Evolutionary conservation across 2,888 invertebrate species (phyloP), one percentile per base, ranked within the genome.

Genomic region (Carpatolechia fugitivella): DNA sequence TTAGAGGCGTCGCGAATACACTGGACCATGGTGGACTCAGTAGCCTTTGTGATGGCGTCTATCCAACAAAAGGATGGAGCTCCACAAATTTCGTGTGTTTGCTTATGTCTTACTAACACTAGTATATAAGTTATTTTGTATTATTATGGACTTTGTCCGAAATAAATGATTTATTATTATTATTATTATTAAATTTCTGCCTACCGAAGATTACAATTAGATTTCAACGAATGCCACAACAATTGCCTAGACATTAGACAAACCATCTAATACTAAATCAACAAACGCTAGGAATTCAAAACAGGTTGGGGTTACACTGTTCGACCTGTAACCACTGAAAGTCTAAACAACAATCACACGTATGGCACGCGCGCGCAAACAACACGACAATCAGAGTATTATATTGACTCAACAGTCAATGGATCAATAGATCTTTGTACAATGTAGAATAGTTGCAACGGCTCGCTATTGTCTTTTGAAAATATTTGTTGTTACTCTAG

Each of bases 401-500:
- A n/a, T n/a, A n/a, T 49, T 49, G 33, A 49, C 48, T 49, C 48
- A 18, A 16, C 35, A 14, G 8, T 30, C 16, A 16, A 40, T 40
- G 16, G 24, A 14, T 30, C 16, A 16, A 40, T 40, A 16, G 16
- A 18, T 40, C 40, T 49, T 49, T 49, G 35, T 49, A 10, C 3
- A 31, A 3, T 49, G 31, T 14, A 8, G 33, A 49, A 11, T 49
- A 44, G 44, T 44, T 41, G 44, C 20, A n/a, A 40, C n/a, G 20
- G 24, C 24, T 24, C 24, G 24, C 40, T 14, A 8, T 41, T n/a
- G 18, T 10, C 18, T 44, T 44, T 20, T 44, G 6, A 10, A n/a
- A 11, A n/a, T 18, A 20, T 20, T 18, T 49, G n/a, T 35, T 49
- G 35, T 49, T 49, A 35, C 35, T 16, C 33, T 48, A 48, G 47